Conservation (phyloP, 2,888 invertebrate genomes). For the Nephrotoma flavescens region DNA sequence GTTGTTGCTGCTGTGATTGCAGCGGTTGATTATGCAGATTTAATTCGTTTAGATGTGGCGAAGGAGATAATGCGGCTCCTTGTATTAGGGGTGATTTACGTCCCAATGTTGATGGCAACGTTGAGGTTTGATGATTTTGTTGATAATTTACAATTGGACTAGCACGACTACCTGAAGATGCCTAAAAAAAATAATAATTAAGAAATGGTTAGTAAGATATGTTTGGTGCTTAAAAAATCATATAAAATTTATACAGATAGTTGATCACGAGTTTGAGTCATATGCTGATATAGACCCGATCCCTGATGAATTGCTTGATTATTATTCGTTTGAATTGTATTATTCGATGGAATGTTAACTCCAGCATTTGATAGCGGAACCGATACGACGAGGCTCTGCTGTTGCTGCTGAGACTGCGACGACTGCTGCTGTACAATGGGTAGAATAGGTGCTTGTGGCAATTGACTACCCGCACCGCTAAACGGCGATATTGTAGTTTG, state of each 20-base stretch:
- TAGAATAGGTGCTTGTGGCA: slow-evolving; percentile 10
- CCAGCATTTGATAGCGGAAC: slow-evolving; percentile 41
- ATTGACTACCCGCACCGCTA: slow-evolving; percentile 4
- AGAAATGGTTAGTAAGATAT: neutral
- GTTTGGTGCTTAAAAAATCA: neutral
- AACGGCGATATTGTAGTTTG: slow-evolving; percentile 6
- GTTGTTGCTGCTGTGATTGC: slow-evolving; percentile 1
- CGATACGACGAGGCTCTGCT: slow-evolving; percentile 43
- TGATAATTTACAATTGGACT: slow-evolving; percentile 27
- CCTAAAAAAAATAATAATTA: neutral
- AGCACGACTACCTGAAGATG: slow-evolving; percentile 9
- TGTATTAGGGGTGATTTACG: neutral
- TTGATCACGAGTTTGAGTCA: slow-evolving; percentile 1
- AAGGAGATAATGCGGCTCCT: neutral
- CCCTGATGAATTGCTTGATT: neutral
- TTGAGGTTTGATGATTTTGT: slow-evolving; percentile 7
- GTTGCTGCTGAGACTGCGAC: slow-evolving; percentile 4
- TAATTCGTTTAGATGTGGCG: neutral
- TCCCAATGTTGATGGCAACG: neutral
- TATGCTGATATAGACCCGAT: neutral
- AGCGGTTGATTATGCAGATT: neutral
- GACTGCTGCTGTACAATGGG: slow-evolving; percentile 6
- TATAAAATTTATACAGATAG: neutral
- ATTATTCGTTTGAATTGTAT: slow-evolving; percentile 7
- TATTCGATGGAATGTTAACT: slow-evolving; percentile 26